phyloP scores from a whole-genome alignment of 2,888 invertebrate genomes.

The Epiperipatus broadwayi region DNA sequence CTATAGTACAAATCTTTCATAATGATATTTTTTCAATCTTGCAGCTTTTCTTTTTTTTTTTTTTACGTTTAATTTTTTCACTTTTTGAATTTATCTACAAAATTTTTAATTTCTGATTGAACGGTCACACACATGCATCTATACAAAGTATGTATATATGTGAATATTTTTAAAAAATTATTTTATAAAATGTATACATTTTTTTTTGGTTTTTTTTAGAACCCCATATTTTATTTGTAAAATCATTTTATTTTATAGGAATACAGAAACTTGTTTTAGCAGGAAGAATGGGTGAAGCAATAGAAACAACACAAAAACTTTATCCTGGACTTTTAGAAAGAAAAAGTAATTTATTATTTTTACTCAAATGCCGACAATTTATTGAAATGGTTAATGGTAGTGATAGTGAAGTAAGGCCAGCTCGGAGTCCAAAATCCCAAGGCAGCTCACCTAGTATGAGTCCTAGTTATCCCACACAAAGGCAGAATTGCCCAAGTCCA shows the following conservation, averaged over 20 bases:
- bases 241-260: constrained; percentile 42
- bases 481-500: constrained; percentile 11
- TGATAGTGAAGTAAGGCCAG: constrained; percentile 45
- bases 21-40: too few relatives aligned
- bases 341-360: constrained; percentile 74
- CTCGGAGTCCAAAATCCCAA: constrained; percentile 25
- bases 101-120: too few relatives aligned
- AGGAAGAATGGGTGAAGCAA: constrained; percentile 87
- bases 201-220: too few relatives aligned
- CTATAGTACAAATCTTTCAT: too few relatives aligned
- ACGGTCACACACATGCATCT: too few relatives aligned
- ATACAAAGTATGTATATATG: too few relatives aligned
- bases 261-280: constrained; percentile 76
- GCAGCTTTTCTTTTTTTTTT: too few relatives aligned
- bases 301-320: constrained; percentile 63
- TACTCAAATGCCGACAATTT: constrained; percentile 92
- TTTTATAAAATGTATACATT: too few relatives aligned
- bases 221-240: too few relatives aligned
- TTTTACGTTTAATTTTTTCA: too few relatives aligned
- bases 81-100: too few relatives aligned
- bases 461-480: constrained; percentile 23
- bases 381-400: constrained; percentile 85
- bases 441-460: constrained; percentile 27
- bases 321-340: constrained; percentile 84
- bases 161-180: too few relatives aligned